Conservation (phyloP, 2,888 invertebrate species). For the Heterodera filipjevi region DNA sequence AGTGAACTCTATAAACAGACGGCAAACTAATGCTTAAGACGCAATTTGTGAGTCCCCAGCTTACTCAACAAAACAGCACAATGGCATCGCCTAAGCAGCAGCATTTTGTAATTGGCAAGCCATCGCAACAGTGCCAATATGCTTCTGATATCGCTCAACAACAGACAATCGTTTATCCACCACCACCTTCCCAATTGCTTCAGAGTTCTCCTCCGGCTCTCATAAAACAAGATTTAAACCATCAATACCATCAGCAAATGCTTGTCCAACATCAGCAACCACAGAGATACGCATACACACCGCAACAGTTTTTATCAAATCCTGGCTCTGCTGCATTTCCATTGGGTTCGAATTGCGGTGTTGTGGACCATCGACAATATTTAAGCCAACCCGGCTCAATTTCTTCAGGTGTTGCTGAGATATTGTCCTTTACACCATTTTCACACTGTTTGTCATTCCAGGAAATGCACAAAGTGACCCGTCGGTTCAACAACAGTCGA, state of each 20-base stretch:
- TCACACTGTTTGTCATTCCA: too few relatives aligned
- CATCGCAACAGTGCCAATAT: neutral
- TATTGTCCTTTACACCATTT: neutral
- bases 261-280: conserved; percentile 21
- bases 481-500: neutral
- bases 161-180: neutral
- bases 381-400: neutral
- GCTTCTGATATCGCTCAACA: neutral
- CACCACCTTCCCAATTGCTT: neutral
- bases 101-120: conserved; percentile 8
- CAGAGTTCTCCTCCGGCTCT: neutral
- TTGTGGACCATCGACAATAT: conserved; percentile 2
- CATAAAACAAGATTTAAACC: conserved; percentile 4
- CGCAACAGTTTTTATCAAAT: neutral
- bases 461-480: neutral
- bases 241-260: conserved; percentile 19
- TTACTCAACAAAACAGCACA: neutral
- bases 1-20: neutral
- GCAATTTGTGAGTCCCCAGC: neutral
- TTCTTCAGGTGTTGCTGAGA: neutral
- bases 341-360: neutral
- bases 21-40: neutral
- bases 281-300: neutral
- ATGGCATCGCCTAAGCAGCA: conserved; percentile 21
- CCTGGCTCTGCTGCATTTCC: neutral